Conservation (phyloP, 2,888 invertebrate genomes). For the Flexamia atlantica region DNA sequence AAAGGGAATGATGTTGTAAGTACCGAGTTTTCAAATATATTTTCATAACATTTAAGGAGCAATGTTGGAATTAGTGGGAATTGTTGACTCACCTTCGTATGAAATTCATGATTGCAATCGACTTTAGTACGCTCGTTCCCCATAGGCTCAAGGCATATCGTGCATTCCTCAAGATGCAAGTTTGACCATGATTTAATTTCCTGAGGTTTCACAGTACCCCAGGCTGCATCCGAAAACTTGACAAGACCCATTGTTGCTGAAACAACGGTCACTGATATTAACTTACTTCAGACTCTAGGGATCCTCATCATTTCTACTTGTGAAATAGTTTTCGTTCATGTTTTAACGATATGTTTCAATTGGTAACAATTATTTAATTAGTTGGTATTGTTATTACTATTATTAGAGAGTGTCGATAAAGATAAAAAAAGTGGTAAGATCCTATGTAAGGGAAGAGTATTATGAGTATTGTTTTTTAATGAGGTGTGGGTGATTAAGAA, state of each 20-base stretch:
- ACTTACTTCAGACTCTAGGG: not conserved
- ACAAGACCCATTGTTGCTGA: slow-evolving; percentile 62
- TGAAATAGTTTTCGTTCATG: too few relatives aligned
- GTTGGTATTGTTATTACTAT: too few relatives aligned
- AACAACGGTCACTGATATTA: slow-evolving; percentile 14
- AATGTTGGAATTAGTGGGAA: not conserved
- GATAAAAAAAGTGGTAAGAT: too few relatives aligned
- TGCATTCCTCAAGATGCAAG: slow-evolving; percentile 55
- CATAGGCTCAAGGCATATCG: slow-evolving; percentile 59
- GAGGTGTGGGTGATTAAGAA: too few relatives aligned
- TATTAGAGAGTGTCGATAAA: too few relatives aligned
- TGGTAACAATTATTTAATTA: too few relatives aligned
- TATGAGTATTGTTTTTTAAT: too few relatives aligned
- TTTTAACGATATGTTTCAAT: too few relatives aligned
- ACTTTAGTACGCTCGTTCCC: slow-evolving; percentile 47
- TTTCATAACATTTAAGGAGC: not conserved
- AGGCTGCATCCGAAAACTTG: slow-evolving; percentile 57
- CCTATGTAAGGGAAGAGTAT: too few relatives aligned
- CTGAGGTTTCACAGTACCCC: slow-evolving; percentile 48
- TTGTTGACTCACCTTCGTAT: slow-evolving; percentile 58
- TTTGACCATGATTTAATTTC: slow-evolving; percentile 35
- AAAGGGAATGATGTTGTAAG: too few relatives aligned
- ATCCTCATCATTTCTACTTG: not conserved
- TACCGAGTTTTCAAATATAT: not conserved
- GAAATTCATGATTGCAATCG: slow-evolving; percentile 60